Base-by-base conservation (phyloP, 2,888 invertebrate genomes). In the Cephus sareptanus region DNA sequence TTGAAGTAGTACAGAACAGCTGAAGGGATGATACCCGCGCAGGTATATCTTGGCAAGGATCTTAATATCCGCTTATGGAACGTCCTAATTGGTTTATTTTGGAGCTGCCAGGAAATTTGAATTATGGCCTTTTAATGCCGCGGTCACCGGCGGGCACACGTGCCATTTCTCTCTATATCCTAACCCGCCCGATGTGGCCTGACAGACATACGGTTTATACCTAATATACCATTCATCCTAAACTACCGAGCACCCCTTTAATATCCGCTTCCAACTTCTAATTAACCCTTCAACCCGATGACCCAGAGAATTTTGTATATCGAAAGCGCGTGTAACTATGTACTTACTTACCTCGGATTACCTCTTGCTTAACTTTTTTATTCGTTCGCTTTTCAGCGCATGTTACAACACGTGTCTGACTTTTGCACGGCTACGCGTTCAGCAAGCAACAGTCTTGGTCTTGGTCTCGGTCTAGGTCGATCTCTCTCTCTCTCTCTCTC, bases 161-260 rank as follows among this genome's bases (percentile, higher is more conserved):
- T 69, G 23, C 76, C 74, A 34, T 69, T 69, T 68, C 23, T 69
- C 74, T 33, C 71, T 33, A 56, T 69, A 3, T 74, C 68, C 30
- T 40, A 68, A 70, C 9, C 37, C 40, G 3, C 40, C 31, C 31
- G 34, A 11, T 23, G 31, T 69, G 1, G 70, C 31, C 68, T 34
- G 37, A 31, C 77, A 35, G 6, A 33, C 76, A n/a, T 76, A 79
- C 73, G 76, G 34, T 34, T 77, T 76, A 79, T 79, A 75, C 79
- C 77, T 77, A 86, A 83, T 85, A 83, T 81, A 82, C 82, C 69
- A 40, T 85, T 85, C 84, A 85, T 84, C 77, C 82, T 80, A 80
- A 82, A 83, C 85, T 85, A 81, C 84, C 85, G 86, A 85, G 85
- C 85, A 86, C 82, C 85, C 84, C 86, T 85, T 85, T 85, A 85